Evolutionary conservation across 2,113 vertebrate species (phyloP).

Genomic region (Pedetes capensis): DNA sequence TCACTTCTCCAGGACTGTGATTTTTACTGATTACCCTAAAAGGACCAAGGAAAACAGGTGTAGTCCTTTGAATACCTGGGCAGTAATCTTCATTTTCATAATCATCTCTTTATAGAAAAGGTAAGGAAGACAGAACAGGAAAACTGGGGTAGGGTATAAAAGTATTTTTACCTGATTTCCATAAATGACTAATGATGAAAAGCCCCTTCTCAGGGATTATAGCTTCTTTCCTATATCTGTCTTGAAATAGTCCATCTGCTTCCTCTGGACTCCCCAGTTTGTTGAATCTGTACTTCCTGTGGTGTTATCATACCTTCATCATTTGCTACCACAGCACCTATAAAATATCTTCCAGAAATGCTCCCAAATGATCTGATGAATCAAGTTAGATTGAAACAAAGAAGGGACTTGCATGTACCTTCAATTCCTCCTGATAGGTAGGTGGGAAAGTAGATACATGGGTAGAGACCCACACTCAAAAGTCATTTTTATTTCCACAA

Average conservation of each 20-base stretch:
- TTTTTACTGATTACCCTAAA: background rate
- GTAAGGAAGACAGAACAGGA: background rate
- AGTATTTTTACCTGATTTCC: background rate
- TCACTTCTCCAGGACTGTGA: background rate
- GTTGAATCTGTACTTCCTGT: background rate
- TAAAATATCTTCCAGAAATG: constrained; percentile 13
- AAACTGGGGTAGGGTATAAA: background rate
- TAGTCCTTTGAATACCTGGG: background rate
- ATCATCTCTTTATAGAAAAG: background rate
- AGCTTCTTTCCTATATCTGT: background rate
- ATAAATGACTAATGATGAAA: background rate
- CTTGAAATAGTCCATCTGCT: background rate
- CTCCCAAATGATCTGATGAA: background rate
- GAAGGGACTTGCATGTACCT: background rate
- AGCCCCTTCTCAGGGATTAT: background rate
- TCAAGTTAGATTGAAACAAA: background rate
- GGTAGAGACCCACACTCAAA: background rate
- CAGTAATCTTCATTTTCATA: background rate
- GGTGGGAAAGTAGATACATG: no score
- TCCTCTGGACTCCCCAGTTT: background rate
- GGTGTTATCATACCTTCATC: background rate
- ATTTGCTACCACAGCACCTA: background rate
- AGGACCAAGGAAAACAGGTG: background rate
- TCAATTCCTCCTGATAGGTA: background rate
- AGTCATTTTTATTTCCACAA: background rate